phyloP scores from a whole-genome alignment of 2,113 vertebrate species.

The Otocyon megalotis region DNA sequence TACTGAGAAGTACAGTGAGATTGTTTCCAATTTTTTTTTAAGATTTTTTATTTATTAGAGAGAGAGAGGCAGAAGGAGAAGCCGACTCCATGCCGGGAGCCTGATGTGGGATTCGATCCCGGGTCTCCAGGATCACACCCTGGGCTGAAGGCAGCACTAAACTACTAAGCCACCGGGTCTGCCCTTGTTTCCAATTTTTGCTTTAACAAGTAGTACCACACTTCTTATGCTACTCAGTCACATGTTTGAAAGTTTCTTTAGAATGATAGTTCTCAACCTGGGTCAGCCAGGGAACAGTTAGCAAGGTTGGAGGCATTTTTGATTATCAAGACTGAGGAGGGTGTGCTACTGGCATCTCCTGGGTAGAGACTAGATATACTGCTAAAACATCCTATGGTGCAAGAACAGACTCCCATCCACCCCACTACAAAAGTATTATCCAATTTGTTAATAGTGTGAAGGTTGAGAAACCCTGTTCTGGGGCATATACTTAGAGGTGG shows the following conservation, averaged over 20 bases:
- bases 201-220: neutral
- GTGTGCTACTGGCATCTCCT: neutral
- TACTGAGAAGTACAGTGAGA: neutral
- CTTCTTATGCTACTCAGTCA: neutral
- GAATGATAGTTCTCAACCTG: neutral
- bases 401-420: neutral
- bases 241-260: neutral
- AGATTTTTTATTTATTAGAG: too few species aligned
- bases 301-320: constrained; percentile 1
- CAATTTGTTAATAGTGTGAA: neutral
- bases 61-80: too few species aligned
- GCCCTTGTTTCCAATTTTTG: neutral
- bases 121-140: too few species aligned
- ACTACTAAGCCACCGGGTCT: too few species aligned
- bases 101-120: too few species aligned
- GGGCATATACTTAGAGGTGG: neutral
- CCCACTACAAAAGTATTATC: neutral
- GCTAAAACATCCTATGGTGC: neutral
- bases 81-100: too few species aligned
- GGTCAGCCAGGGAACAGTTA: neutral
- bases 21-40: neutral
- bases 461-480: neutral
- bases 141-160: too few species aligned
- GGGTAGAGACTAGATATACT: neutral
- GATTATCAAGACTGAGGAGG: neutral